These are phyloP conservation scores for Melospiza melodia DNA, from an alignment of 2,113 vertebrate species.

Conservation along the genomic window DNA sequence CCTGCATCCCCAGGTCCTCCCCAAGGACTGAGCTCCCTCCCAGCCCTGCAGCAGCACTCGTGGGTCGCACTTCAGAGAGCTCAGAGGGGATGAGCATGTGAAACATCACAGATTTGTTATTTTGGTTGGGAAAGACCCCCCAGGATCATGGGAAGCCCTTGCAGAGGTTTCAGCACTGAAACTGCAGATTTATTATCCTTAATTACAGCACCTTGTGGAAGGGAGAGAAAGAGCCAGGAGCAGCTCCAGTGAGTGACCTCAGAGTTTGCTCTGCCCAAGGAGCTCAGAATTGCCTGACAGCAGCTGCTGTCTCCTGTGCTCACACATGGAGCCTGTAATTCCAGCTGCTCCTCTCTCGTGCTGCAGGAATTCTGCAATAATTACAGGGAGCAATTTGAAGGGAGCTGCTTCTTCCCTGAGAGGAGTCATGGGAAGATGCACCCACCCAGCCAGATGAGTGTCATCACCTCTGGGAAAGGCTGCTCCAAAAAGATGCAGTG, in stretches of 20 bases:
- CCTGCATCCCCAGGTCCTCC: not conserved
- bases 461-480: not conserved
- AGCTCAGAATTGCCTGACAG: not conserved
- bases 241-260: not conserved
- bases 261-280: not conserved
- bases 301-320: not conserved
- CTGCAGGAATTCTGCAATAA: not conserved
- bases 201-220: not conserved
- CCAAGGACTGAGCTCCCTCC: not conserved
- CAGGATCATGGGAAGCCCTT: not conserved
- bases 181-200: not conserved
- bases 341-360: not conserved
- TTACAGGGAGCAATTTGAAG: not conserved
- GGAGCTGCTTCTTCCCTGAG: not conserved
- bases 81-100: not conserved
- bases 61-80: not conserved
- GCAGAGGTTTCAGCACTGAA: not conserved
- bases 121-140: not conserved
- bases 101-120: not conserved
- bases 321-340: not conserved
- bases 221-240: not conserved
- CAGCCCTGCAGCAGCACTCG: rapidly evolving
- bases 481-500: not conserved
- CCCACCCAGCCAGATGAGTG: not conserved
- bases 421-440: not conserved